These are phyloP conservation scores for Agrochola lota DNA, from an alignment of 2,888 invertebrate species.

Conservation along the genomic window DNA sequence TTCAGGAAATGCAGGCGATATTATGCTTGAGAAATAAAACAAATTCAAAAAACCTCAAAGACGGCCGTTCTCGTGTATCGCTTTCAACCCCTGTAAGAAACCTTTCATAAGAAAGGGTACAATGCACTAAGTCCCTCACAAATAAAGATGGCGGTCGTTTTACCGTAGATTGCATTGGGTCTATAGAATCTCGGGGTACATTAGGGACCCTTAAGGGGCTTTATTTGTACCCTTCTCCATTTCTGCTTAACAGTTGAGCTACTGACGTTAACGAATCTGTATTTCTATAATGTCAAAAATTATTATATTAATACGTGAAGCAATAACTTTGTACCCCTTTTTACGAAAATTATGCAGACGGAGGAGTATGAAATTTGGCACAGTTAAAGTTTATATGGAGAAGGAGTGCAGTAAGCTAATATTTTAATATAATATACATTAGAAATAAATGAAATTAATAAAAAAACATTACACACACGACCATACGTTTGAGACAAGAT, in stretches of 20 bases:
- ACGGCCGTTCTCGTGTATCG: slow-evolving; percentile 6
- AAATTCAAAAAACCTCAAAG: not conserved
- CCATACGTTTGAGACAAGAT: too few species aligned
- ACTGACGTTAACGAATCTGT: not conserved
- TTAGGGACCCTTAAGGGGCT: slow-evolving; percentile 24
- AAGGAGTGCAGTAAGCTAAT: too few species aligned
- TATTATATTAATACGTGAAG: too few species aligned
- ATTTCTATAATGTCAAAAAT: not conserved
- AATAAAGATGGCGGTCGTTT: slow-evolving; percentile 31
- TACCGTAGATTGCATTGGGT: slow-evolving; percentile 44
- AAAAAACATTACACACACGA: too few species aligned
- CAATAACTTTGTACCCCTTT: too few species aligned
- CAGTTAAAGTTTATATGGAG: too few species aligned
- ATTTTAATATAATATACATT: too few species aligned
- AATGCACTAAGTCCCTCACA: slow-evolving; percentile 29
- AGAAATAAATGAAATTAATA: too few species aligned
- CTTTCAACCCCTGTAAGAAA: not conserved
- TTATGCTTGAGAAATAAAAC: too few species aligned
- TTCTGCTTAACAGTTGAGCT: not conserved
- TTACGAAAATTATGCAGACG: too few species aligned
- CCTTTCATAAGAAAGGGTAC: slow-evolving; percentile 18
- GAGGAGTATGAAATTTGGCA: too few species aligned
- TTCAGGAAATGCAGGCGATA: too few species aligned
- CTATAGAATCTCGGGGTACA: slow-evolving; percentile 29
- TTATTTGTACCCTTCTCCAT: slow-evolving; percentile 37